Evolutionary conservation across 2,797 vertebrate species (phyloP), one percentile per base, ranked within the genome.

Genomic region (Chaunax sp.): DNA sequence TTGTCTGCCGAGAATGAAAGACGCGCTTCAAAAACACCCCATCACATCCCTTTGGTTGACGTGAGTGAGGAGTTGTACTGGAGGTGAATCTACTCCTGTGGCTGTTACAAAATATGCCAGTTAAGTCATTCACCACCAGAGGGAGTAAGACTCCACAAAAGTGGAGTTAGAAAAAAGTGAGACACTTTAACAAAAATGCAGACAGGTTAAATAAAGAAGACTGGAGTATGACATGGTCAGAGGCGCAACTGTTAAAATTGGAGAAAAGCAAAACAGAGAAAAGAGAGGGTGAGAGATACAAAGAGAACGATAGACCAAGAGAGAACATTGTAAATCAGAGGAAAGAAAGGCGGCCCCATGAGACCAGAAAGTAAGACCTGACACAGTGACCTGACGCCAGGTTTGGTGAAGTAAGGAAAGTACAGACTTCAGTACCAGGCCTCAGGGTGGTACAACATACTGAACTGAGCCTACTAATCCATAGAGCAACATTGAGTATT

Each of bases 361-460:
- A 87, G 78, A 79, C 65, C 71, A 77, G 56, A 85, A 83, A 84
- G 69, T 57, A 60, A 83, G 75, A 85, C 49, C 49, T 19, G 62
- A 82, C 41, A 61, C 26, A 35, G 37, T 53, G 65, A 81, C 54
- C 56, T 74, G 46, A 77, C 30, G 30, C 46, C 51, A 68, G 16
- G 71, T 72, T 69, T 68, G 53, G 20, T 12, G 22, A 47, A 14
- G 22, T 49, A 49, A 78, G 64, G 55, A 75, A 30, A 57, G 62
- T 23, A 19, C 55, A 76, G 65, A 72, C 58, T 60, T 50, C 30
- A 61, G 84, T 74, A 74, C 76, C 73, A 81, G 56, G 61, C 55
- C 52, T 64, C 23, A 28, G 47, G 35, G n/a, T 75, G 73, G 74
- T 70, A 81, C 68, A 70, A 56, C 3, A n/a, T 20, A 60, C 60